Base-by-base conservation (phyloP, 2,113 vertebrate genomes). In the Shinisaurus crocodilurus region DNA sequence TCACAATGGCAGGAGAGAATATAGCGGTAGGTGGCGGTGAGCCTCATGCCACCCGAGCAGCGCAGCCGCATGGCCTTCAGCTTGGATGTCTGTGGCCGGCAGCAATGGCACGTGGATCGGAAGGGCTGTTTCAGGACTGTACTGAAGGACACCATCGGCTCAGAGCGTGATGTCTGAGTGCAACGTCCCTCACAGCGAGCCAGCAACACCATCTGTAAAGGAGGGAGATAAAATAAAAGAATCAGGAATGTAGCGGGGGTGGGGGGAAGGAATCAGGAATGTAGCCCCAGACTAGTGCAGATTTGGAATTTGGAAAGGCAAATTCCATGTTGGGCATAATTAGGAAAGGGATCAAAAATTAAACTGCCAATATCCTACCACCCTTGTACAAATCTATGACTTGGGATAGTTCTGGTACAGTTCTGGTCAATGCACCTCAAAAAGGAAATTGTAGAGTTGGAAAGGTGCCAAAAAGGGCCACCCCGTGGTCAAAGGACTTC, bases 1-100 rank as follows among this genome's bases (percentile, higher is more conserved):
- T 99, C 98, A 0, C 99, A 99, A 96, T 98, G 98, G 97, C 99
- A 99, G 87, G 99, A 99, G 2, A 99, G 98, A 97, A 99, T 99
- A 97, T 99, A 99, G 93, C 98, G 97, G 96, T 99, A 99, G 37
- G 99, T 99, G 94, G 99, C 99, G 0, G 99, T 99, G 89, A 99
- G 98, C 90, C 99, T 97, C 85, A 98, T 98, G 48, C 99, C 99
- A 1, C 98, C 98, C 0, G 98, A 96, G 91, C 99, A 99, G 65
- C 98, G 98, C 96, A 99, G 97, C 65, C 98, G 90, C 95, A 99
- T 97, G 0, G 99, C 99, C 96, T 99, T 99, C 97, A 99, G 97
- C 94, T 99, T 99, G 96, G 99, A 99, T 85, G 98, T 99, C 97
- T 99, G 98, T 2, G 99, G 99, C 54, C 98, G 96, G 96, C 99